These are phyloP conservation scores for Tridacna gigas DNA, from an alignment of 2,888 invertebrate species.

Conservation along the genomic window DNA sequence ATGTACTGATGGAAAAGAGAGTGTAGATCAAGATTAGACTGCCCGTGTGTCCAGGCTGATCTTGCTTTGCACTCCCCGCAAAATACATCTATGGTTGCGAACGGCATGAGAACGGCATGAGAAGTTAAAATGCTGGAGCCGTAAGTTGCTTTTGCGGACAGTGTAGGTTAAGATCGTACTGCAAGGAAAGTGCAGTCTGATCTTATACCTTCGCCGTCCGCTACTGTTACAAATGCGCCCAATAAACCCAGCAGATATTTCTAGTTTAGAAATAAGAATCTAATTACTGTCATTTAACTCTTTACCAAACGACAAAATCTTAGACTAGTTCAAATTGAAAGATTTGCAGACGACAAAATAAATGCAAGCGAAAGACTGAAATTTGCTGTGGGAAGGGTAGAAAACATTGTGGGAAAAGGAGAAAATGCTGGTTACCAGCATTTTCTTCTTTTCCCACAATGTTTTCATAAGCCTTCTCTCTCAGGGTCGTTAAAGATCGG, in stretches of 20 bases:
- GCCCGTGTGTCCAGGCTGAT: not conserved
- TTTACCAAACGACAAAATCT: not conserved
- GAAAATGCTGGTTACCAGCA: not conserved
- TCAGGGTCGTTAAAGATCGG: not conserved
- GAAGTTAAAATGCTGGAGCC: not conserved
- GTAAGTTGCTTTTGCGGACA: too few relatives aligned
- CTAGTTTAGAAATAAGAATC: too few relatives aligned
- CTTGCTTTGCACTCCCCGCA: not conserved
- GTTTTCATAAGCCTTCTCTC: not conserved
- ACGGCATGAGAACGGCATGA: too few relatives aligned
- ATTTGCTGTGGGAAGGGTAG: too few relatives aligned
- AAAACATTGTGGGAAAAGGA: slow-evolving; percentile 1
- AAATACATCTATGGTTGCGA: not conserved
- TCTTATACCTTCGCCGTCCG: too few relatives aligned
- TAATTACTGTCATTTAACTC: not conserved
- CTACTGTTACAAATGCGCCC: too few relatives aligned
- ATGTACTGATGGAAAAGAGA: not conserved
- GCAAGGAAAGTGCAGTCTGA: too few relatives aligned
- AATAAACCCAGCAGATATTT: too few relatives aligned
- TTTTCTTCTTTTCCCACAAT: not conserved
- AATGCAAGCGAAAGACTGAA: too few relatives aligned
- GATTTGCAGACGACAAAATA: not conserved
- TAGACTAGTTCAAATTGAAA: not conserved
- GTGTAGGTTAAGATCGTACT: too few relatives aligned
- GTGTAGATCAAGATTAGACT: not conserved